A percentile compares a stretch with the other conserved stretches of the same genome.
Evolutionary conservation across 2,113 vertebrate species (phyloP).

Genomic region (Mystacornis crossleyi): DNA sequence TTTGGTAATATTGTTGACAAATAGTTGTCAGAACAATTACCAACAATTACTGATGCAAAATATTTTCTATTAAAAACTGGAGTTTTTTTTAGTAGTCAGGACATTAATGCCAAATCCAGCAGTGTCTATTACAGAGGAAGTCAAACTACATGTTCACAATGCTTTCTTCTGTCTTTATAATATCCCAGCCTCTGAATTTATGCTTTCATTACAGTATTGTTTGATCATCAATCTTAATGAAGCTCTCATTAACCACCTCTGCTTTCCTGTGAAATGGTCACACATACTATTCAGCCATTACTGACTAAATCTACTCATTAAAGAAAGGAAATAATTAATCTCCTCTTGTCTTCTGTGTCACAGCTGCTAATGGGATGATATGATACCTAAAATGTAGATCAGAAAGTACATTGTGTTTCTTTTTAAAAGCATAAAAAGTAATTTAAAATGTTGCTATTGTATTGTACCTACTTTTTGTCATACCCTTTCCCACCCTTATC

Average conservation of each 20-base stretch:
- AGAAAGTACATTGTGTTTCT: neutral
- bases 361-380: neutral
- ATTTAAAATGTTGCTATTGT: neutral
- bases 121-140: neutral
- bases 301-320: neutral
- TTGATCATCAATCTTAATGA: slow-evolving; percentile 46
- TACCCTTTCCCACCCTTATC: neutral
- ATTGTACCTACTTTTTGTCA: neutral
- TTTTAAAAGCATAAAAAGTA: neutral
- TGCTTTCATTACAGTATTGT: slow-evolving; percentile 14
- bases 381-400: neutral
- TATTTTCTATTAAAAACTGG: neutral
- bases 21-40: neutral
- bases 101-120: neutral
- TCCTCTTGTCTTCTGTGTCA: neutral
- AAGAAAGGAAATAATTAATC: slow-evolving; percentile 42
- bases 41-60: neutral
- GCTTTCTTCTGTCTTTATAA: neutral
- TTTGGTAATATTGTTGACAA: neutral
- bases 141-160: neutral
- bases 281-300: neutral
- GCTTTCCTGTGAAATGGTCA: slow-evolving; percentile 7
- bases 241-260: slow-evolving; percentile 37
- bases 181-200: neutral
- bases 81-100: neutral